Percentiles rank a stretch among this genome's conserved stretches.
Conservation (phyloP, 1,140 invertebrate genomes). For the Drosophila repletoides region DNA sequence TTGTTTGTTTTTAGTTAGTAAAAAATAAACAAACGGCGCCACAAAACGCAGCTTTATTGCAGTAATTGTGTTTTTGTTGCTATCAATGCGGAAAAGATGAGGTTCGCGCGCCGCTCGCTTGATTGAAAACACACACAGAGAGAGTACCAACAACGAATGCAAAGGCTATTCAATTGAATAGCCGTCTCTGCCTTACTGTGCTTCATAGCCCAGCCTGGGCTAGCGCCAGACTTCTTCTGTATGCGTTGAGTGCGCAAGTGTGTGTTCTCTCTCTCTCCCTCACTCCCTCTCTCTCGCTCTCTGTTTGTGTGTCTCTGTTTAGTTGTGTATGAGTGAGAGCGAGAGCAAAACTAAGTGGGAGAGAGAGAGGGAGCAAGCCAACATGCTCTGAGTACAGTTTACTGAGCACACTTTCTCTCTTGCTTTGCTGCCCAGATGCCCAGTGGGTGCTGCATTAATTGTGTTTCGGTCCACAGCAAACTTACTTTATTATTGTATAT, state of each 20-base stretch:
- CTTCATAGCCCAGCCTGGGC: slow-evolving; percentile 62
- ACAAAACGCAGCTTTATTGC: slow-evolving; percentile 71
- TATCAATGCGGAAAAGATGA: slow-evolving; percentile 79
- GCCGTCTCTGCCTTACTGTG: slow-evolving; percentile 76
- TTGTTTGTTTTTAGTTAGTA: slow-evolving; percentile 78
- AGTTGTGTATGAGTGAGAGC: slow-evolving; percentile 26
- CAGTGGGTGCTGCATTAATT: slow-evolving; percentile 42
- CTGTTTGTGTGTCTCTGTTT: slow-evolving; percentile 22
- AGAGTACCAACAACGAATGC: slow-evolving; percentile 82
- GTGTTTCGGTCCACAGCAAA: too few species aligned
- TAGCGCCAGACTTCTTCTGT: slow-evolving; percentile 63
- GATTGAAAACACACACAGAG: slow-evolving; percentile 82
- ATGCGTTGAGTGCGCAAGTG: slow-evolving; percentile 63
- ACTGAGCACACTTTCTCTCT: slow-evolving; percentile 51
- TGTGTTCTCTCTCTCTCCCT: slow-evolving; percentile 45
- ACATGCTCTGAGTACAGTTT: slow-evolving; percentile 65
- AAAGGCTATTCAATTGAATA: slow-evolving; percentile 82
- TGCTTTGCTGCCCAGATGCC: too few species aligned
- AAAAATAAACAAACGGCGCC: slow-evolving; percentile 78
- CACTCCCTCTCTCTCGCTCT: not conserved
- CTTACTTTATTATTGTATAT: too few species aligned
- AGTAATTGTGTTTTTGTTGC: slow-evolving; percentile 74
- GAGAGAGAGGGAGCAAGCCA: slow-evolving; percentile 19
- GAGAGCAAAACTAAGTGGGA: slow-evolving; percentile 9
- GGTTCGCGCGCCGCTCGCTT: slow-evolving; percentile 79